phyloP scores from a whole-genome alignment of 2,888 invertebrate genomes.

The Aquatica leii region DNA sequence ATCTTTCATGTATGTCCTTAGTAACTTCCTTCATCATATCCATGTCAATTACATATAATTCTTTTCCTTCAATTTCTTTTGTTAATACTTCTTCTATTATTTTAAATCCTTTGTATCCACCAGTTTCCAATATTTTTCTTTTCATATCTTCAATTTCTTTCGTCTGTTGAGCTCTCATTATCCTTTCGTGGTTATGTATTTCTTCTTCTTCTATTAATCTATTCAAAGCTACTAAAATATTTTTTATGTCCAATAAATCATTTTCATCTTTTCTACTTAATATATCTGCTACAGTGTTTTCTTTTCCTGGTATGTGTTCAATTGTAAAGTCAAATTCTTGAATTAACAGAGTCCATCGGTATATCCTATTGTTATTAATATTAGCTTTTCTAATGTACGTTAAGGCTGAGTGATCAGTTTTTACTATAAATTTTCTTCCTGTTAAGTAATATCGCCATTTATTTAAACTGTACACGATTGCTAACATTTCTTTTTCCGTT shows the following conservation, averaged over 20 bases:
- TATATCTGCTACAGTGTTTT: background rate
- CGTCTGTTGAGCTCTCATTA: background rate
- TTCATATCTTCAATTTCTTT: background rate
- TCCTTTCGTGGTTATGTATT: background rate
- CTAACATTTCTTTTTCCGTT: conserved; percentile 22
- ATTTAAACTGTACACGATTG: conserved; percentile 10
- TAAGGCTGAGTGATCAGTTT: conserved; percentile 14
- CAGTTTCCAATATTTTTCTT: background rate
- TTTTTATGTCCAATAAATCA: background rate
- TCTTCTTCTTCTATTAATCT: conserved; percentile 1
- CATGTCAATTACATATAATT: conserved; percentile 3
- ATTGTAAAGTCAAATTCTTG: conserved; percentile 17
- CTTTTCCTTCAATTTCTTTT: conserved; percentile 7
- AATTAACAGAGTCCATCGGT: conserved; percentile 8
- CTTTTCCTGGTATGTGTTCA: conserved; percentile 1
- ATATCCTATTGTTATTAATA: conserved; percentile 13
- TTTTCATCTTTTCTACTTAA: background rate
- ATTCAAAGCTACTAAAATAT: background rate
- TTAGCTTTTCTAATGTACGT: background rate
- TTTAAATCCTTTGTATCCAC: no score
- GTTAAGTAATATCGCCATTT: conserved; percentile 17
- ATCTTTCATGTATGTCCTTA: background rate
- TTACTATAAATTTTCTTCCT: conserved; percentile 10
- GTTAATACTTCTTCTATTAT: background rate
- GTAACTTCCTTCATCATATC: background rate